phyloP scores from a whole-genome alignment of 2,888 invertebrate species.

The Cybosia mesomella region DNA sequence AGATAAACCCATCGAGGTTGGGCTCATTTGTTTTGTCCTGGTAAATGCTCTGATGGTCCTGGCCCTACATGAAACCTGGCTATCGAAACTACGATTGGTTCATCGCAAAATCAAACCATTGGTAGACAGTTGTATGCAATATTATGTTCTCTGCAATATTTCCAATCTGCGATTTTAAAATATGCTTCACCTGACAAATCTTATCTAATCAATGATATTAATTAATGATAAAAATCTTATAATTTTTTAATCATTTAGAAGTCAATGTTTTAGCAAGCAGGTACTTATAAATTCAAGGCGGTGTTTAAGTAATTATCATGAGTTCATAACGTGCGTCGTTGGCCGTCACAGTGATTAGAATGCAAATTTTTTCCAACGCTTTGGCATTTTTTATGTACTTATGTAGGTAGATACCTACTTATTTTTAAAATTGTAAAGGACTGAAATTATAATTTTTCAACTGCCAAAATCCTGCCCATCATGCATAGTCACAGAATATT shows the following conservation, averaged over 20 bases:
- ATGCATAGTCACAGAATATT: too few relatives aligned
- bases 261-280: neutral
- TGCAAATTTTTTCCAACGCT: neutral
- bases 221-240: neutral
- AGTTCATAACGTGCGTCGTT: neutral
- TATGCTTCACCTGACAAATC: neutral
- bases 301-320: neutral
- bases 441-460: too few relatives aligned
- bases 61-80: too few relatives aligned
- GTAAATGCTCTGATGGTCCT: too few relatives aligned
- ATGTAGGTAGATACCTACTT: too few relatives aligned
- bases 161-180: neutral
- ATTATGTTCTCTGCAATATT: neutral
- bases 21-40: too few relatives aligned
- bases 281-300: neutral
- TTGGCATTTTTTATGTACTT: neutral
- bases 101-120: too few relatives aligned
- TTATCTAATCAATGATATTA: neutral
- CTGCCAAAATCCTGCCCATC: too few relatives aligned
- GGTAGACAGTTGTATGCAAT: too few relatives aligned
- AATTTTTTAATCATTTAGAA: neutral
- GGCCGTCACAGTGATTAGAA: neutral
- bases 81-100: too few relatives aligned
- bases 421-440: too few relatives aligned
- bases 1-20: too few relatives aligned